Percentiles rank a stretch among this genome's conserved stretches.
phyloP scores from a whole-genome alignment of 2,113 vertebrate species.

The Nicator chloris region DNA sequence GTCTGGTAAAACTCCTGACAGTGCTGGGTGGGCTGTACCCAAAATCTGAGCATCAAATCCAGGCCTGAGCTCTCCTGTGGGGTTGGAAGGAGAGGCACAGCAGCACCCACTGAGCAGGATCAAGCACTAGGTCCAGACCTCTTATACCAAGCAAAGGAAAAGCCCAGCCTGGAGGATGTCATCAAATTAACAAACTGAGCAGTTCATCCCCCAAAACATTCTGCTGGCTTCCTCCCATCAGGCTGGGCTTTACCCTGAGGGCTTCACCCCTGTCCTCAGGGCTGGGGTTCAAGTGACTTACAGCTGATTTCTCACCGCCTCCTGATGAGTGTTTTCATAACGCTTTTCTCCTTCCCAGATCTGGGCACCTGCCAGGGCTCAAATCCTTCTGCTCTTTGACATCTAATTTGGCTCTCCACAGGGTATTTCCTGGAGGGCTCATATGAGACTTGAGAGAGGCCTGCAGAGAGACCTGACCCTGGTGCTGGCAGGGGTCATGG shows the following conservation, averaged over 20 bases:
- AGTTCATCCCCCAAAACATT: neutral
- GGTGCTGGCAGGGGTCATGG: rapidly evolving
- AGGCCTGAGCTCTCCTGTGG: neutral
- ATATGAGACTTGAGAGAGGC: neutral
- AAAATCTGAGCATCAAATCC: neutral
- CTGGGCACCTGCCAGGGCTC: slow-evolving; percentile 4
- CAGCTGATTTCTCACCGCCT: slow-evolving; percentile 13
- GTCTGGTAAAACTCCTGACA: neutral
- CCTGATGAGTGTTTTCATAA: slow-evolving; percentile 29
- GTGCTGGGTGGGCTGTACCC: neutral
- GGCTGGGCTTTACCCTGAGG: slow-evolving; percentile 30
- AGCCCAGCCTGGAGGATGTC: neutral
- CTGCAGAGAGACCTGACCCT: neutral
- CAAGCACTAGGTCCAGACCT: neutral
- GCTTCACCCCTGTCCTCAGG: slow-evolving; percentile 24
- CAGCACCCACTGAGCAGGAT: rapidly evolving
- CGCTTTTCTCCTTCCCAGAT: neutral
- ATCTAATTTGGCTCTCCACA: neutral
- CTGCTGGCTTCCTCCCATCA: slow-evolving; percentile 28
- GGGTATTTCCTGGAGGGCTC: slow-evolving; percentile 18
- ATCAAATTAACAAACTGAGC: slow-evolving; percentile 46
- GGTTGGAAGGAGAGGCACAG: neutral
- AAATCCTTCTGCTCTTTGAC: slow-evolving; percentile 31
- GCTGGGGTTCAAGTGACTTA: slow-evolving; percentile 24
- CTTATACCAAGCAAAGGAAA: neutral